Conservation (phyloP, 2,888 invertebrate species). For the Deilephila elpenor region DNA sequence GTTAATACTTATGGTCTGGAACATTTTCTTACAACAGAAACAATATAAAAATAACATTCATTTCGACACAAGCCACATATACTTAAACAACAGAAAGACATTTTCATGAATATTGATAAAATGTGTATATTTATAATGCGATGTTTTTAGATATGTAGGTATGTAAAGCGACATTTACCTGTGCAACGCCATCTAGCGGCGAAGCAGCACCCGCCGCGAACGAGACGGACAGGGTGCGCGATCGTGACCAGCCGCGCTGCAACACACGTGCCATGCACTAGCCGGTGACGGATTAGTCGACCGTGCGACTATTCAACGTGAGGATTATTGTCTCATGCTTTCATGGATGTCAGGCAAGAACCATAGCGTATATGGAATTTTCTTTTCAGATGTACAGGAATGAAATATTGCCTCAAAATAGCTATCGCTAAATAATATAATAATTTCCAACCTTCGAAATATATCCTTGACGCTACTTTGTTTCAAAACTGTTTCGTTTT, state of each 20-base stretch:
- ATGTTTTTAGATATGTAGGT: not conserved
- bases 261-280: slow-evolving; percentile 77
- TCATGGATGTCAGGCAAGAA: slow-evolving; percentile 10
- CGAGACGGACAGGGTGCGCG: slow-evolving; percentile 94
- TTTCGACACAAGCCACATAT: not conserved
- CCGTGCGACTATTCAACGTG: slow-evolving; percentile 31
- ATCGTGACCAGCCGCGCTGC: slow-evolving; percentile 93
- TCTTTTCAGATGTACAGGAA: too few species aligned
- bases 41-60: not conserved
- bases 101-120: not conserved
- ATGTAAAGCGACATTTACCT: slow-evolving; percentile 62
- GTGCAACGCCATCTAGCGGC: slow-evolving; percentile 90
- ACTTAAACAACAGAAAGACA: not conserved
- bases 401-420: too few species aligned
- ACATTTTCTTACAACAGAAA: not conserved
- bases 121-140: not conserved
- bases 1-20: not conserved
- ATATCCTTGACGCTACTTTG: too few species aligned
- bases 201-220: slow-evolving; percentile 91
- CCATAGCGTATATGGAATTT: too few species aligned
- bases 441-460: too few species aligned
- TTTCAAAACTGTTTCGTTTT: too few species aligned
- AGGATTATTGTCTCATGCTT: slow-evolving; percentile 8
- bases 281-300: slow-evolving; percentile 49
- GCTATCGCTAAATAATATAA: too few species aligned